A percentile compares a stretch with the other conserved stretches of the same genome.
Conservation (phyloP, 2,113 vertebrate genomes). For the Calonectris borealis region DNA sequence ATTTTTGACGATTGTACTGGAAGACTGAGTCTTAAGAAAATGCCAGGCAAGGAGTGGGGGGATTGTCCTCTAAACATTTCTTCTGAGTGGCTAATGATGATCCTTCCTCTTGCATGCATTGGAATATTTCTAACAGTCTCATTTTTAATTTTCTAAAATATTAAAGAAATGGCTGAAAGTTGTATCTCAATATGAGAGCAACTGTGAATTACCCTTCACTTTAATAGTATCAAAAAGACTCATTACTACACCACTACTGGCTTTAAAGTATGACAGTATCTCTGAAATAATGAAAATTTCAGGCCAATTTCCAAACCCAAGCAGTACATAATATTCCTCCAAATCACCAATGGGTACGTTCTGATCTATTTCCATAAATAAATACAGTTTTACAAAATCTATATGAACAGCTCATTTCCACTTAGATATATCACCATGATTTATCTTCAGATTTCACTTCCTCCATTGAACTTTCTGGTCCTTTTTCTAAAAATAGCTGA, state of each 20-base stretch:
- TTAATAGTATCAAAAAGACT: background rate
- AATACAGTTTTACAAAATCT: background rate
- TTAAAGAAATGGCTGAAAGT: background rate
- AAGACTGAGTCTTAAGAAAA: background rate
- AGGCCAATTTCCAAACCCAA: background rate
- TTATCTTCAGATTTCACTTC: background rate
- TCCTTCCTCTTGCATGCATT: background rate
- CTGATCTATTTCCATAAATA: background rate
- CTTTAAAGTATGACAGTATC: background rate
- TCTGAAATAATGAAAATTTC: background rate
- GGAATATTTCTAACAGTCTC: background rate
- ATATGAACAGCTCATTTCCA: background rate
- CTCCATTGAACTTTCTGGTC: background rate
- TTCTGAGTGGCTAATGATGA: background rate
- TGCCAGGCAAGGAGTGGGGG: background rate
- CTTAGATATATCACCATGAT: background rate
- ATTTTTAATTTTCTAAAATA: background rate
- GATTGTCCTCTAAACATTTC: background rate
- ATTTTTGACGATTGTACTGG: background rate
- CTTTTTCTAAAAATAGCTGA: background rate
- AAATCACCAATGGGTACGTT: background rate
- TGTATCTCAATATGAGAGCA: background rate
- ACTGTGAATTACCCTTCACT: background rate
- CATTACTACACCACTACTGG: background rate
- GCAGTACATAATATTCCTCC: background rate